Evolutionary conservation across 1,140 invertebrate genomes (phyloP).

Genomic region (Tigriopus japonicus): DNA sequence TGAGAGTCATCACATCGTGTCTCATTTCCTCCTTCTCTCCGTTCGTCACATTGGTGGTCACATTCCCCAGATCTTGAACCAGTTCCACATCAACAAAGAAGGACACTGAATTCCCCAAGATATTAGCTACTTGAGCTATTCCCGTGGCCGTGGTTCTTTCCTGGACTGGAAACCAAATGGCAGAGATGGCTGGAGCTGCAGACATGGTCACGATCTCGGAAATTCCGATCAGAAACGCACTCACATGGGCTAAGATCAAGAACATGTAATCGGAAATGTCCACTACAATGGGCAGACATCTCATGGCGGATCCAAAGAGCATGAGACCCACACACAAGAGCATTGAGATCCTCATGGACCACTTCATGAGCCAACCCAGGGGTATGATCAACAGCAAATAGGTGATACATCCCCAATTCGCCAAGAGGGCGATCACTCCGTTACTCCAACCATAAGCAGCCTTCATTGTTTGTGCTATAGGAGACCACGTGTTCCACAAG

Average conservation of each 20-base stretch:
- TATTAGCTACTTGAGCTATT: not conserved
- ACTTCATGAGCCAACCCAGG: conserved; percentile 26
- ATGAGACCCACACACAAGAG: conserved; percentile 18
- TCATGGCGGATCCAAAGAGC: conserved; percentile 18
- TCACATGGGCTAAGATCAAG: conserved; percentile 12
- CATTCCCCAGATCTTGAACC: not conserved
- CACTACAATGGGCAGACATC: conserved; percentile 20
- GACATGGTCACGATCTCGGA: conserved; percentile 23
- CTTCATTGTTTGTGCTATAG: conserved; percentile 28
- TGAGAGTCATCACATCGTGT: not conserved
- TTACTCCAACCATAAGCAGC: conserved; percentile 29
- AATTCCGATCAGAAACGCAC: conserved; percentile 22
- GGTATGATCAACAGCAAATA: conserved; percentile 28
- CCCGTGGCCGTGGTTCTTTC: conserved; percentile 23
- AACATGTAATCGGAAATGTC: conserved; percentile 15
- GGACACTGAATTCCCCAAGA: not conserved
- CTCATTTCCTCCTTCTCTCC: not conserved
- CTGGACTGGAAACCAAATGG: conserved; percentile 24
- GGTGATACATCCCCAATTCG: conserved; percentile 33
- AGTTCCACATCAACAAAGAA: not conserved
- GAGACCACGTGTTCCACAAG: conserved; percentile 34
- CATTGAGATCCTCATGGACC: conserved; percentile 21
- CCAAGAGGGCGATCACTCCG: conserved; percentile 28
- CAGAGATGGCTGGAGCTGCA: conserved; percentile 22
- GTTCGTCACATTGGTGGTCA: not conserved